Conservation (phyloP, 2,113 vertebrate genomes). For the Pseudopodoces humilis region DNA sequence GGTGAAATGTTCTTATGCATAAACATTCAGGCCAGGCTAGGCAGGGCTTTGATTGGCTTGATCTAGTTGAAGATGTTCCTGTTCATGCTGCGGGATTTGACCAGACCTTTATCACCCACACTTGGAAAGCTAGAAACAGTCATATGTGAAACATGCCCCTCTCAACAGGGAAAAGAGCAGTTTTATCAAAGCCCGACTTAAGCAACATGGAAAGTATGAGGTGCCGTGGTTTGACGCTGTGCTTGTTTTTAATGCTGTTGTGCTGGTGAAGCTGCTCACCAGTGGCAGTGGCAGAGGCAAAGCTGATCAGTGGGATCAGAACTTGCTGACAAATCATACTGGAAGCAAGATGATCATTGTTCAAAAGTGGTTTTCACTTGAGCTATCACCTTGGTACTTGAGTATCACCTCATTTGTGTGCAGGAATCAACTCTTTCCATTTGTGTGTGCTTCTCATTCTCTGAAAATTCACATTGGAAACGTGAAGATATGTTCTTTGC, state of each 20-base stretch:
- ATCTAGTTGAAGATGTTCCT: neutral
- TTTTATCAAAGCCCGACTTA: neutral
- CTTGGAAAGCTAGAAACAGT: neutral
- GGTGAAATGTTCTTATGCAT: neutral
- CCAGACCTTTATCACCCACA: neutral
- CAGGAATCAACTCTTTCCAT: neutral
- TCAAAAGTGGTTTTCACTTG: neutral
- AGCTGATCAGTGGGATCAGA: neutral
- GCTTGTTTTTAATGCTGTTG: neutral
- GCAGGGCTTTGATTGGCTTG: neutral
- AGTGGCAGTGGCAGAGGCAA: neutral
- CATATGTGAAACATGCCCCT: neutral
- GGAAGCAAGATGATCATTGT: neutral
- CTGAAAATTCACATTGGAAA: neutral
- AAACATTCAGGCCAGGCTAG: neutral
- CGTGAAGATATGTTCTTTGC: neutral
- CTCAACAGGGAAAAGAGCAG: neutral
- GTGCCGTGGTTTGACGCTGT: rapidly evolving
- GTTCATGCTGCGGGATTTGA: neutral
- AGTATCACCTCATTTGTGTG: neutral
- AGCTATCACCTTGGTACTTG: no score
- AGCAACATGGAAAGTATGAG: neutral
- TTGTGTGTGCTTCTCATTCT: neutral
- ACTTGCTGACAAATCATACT: neutral
- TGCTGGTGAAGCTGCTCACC: neutral